Evolutionary conservation across 2,113 vertebrate genomes (phyloP).

Genomic region (Corythornis madagascariensis): DNA sequence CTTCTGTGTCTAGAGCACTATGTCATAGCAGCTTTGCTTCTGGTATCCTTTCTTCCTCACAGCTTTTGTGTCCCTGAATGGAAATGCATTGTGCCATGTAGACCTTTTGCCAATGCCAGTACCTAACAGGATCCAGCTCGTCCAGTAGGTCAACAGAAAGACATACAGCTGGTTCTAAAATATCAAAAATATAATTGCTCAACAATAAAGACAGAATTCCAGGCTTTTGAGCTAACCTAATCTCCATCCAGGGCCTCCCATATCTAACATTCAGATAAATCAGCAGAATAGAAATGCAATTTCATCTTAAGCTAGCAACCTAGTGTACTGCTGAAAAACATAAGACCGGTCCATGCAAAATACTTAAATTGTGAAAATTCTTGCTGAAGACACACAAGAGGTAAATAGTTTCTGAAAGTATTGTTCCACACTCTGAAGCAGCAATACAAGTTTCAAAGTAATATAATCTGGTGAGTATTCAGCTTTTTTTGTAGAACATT

Average conservation of each 20-base stretch:
- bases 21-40: background rate
- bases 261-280: background rate
- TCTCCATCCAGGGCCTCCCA: background rate
- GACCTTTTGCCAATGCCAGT: background rate
- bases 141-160: background rate
- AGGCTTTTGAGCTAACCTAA: background rate
- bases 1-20: background rate
- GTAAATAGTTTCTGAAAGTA: background rate
- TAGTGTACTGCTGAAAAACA: background rate
- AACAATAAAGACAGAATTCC: background rate
- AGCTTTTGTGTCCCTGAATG: background rate
- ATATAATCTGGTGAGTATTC: background rate
- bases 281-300: background rate
- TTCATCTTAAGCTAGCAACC: background rate
- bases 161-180: background rate
- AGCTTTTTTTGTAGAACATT: conserved; percentile 12
- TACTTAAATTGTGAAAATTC: background rate
- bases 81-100: background rate
- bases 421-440: background rate
- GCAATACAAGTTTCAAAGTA: background rate
- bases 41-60: background rate
- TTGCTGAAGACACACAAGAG: background rate
- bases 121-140: background rate
- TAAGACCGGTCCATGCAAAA: background rate
- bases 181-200: background rate